Evolutionary conservation across 2,113 vertebrate genomes (phyloP).

Genomic region (Lasiurus borealis): DNA sequence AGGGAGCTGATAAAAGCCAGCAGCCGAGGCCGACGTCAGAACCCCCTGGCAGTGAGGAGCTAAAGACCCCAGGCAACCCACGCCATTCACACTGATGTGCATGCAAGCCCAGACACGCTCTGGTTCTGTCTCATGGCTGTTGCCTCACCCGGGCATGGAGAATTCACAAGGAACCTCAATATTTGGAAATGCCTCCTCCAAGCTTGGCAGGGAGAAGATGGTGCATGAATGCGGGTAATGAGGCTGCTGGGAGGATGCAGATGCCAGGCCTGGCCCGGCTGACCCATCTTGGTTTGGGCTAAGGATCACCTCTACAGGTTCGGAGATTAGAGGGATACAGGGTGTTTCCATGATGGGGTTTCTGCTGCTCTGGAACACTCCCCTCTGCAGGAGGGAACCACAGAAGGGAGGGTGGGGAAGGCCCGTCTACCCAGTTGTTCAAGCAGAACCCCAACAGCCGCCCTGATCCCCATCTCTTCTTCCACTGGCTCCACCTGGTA

Average conservation of each 20-base stretch:
- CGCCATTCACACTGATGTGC: background rate
- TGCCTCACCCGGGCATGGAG: rapidly evolving
- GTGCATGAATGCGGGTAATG: rapidly evolving
- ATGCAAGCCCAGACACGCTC: background rate
- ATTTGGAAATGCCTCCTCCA: background rate
- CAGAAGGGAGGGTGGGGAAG: background rate
- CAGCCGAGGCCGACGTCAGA: background rate
- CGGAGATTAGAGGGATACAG: background rate
- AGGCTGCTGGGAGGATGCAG: rapidly evolving
- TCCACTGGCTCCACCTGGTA: background rate
- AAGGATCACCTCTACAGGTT: background rate
- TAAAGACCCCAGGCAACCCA: background rate
- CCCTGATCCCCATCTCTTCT: background rate
- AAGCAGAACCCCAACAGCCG: background rate
- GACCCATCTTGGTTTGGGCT: background rate
- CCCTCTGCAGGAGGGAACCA: background rate
- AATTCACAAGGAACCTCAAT: background rate
- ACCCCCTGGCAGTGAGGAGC: background rate
- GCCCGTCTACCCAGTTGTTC: background rate
- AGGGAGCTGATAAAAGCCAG: background rate
- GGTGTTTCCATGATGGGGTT: background rate
- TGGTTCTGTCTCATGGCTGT: background rate
- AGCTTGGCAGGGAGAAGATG: background rate
- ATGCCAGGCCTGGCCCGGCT: rapidly evolving
- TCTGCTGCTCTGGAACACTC: background rate